Conservation (phyloP, 2,797 vertebrate species). For the Rhynchotus rufescens region DNA sequence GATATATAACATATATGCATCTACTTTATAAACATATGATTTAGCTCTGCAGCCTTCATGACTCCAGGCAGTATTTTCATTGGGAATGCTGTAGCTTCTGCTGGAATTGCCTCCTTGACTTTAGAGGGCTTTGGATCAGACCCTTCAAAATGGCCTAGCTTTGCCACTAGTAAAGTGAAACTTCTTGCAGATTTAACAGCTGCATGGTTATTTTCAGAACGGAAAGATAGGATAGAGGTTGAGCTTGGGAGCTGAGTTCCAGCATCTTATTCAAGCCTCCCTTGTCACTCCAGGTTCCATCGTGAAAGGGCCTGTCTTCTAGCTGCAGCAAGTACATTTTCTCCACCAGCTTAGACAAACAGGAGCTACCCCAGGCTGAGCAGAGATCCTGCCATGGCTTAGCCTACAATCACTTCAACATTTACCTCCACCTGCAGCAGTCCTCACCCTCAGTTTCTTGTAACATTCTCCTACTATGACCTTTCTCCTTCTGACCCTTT, state of each 20-base stretch:
- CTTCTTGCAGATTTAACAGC: not conserved
- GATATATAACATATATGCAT: not conserved
- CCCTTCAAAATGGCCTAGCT: not conserved
- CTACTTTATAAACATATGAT: not conserved
- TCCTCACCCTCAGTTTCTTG: not conserved
- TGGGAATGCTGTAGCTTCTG: not conserved
- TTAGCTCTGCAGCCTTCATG: not conserved
- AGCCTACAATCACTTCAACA: not conserved
- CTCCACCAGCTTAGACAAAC: not conserved
- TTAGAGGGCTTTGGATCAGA: not conserved
- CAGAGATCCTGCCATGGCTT: not conserved
- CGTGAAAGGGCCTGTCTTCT: not conserved
- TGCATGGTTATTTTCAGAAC: not conserved
- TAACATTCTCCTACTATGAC: not conserved
- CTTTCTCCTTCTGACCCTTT: not conserved
- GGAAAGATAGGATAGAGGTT: not conserved
- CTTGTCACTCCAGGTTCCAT: not conserved
- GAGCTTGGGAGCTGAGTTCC: not conserved
- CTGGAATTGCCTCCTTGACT: conserved; percentile 11
- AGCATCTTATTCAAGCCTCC: not conserved
- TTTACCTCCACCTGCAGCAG: not conserved
- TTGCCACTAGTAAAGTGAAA: conserved; percentile 25
- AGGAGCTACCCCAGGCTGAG: not conserved
- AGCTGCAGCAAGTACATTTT: not conserved
- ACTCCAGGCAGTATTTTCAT: not conserved